phyloP scores from a whole-genome alignment of 2,113 vertebrate genomes.

The Chaetops frenatus region DNA sequence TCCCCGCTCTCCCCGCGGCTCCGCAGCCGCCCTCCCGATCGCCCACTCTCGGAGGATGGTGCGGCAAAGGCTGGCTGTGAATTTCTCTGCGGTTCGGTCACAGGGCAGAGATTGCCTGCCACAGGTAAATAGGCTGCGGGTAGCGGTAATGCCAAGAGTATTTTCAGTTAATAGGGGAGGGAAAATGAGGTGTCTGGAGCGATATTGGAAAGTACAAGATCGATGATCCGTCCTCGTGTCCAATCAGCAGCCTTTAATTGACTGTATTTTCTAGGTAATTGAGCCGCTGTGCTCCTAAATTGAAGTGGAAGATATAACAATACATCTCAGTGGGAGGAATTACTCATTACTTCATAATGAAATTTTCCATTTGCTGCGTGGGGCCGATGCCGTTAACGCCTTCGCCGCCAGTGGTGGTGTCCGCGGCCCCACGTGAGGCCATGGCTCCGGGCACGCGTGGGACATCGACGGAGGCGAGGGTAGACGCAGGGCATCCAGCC shows the following conservation, averaged over 20 bases:
- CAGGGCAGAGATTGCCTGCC: constrained; percentile 81
- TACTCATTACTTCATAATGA: constrained; percentile 80
- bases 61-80: constrained; percentile 14
- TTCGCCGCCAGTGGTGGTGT: background rate
- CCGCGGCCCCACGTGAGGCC: background rate
- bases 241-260: constrained; percentile 93
- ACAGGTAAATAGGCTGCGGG: constrained; percentile 89
- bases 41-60: background rate
- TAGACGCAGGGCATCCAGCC: background rate
- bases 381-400: background rate
- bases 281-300: constrained; percentile 79
- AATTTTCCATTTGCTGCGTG: constrained; percentile 75
- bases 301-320: constrained; percentile 81
- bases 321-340: constrained; percentile 78
- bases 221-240: constrained; percentile 84
- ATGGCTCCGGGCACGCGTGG: background rate
- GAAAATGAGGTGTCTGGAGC: constrained; percentile 88
- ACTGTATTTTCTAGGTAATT: constrained; percentile 88
- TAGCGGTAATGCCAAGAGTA: constrained; percentile 82
- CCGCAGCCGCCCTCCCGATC: background rate
- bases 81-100: constrained; percentile 54
- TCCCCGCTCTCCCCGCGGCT: background rate
- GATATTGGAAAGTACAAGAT: constrained; percentile 92
- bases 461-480: background rate
- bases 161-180: constrained; percentile 90